Evolutionary conservation across 2,888 invertebrate species (phyloP), one percentile per base, ranked within the genome.

Genomic region (Malacosoma neustria): DNA sequence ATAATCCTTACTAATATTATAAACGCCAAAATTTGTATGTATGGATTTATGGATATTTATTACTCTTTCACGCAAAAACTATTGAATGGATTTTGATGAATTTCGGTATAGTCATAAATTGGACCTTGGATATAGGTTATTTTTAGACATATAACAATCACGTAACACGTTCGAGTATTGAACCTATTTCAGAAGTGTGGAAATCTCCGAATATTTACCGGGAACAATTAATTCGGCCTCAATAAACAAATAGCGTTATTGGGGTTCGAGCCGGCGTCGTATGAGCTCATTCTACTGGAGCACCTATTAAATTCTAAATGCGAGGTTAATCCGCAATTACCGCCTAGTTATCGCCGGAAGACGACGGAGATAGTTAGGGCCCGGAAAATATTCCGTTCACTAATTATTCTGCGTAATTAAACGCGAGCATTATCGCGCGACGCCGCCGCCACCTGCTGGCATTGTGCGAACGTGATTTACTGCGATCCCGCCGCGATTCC

Each of bases 331-430:
- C 75, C 74, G 80, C 81, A 81, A 82, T 82, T 82, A 82, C 79
- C 82, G 82, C 76, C 82, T 82, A 82, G 82, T 82, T 81, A 82
- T 82, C 79, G 80, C 80, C 82, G 84, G 82, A 82, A 84, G 82
- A 81, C 75, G 79, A 70, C 65, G 75, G 79, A 81, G 82, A 84
- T 85, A 84, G 84, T 82, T 84, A 82, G 84, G 76, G 77, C 80
- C 77, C 81, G 82, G 84, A 84, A 85, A 81, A 82, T 82, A 82
- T 85, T 84, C 84, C 84, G 81, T 80, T 81, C 82, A 79, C 81
- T 86, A 86, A 86, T 86, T 87, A 87, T 87, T 86, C 87, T 85
- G 74, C 79, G 86, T 84, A 86, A 86, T 86, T 86, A 85, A 85
- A 82, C 85, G 76, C 75, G 71, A 59, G 79, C 72, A 84, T 84